A percentile compares a stretch with the other conserved stretches of the same genome.
Conservation (phyloP, 2,797 vertebrate species). For the Emydoidea blandingii region DNA sequence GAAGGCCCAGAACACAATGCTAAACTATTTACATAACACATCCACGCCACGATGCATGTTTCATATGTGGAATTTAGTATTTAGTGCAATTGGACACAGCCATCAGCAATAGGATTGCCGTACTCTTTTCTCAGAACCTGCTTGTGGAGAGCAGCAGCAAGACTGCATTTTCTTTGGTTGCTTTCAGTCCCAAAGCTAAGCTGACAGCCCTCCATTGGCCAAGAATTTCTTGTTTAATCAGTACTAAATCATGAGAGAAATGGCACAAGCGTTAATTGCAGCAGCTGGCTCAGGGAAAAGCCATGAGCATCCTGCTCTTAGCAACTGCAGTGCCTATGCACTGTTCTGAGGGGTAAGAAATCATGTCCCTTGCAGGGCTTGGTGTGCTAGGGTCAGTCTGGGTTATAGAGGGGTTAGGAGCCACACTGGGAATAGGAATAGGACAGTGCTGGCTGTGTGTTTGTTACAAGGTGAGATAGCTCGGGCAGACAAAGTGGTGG, state of each 20-base stretch:
- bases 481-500: background rate
- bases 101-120: background rate
- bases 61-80: background rate
- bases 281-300: background rate
- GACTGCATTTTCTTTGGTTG: background rate
- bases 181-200: background rate
- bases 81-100: background rate
- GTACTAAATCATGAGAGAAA: background rate
- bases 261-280: background rate
- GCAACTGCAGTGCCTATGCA: background rate
- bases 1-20: background rate
- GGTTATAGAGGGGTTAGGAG: background rate
- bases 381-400: background rate
- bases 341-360: background rate
- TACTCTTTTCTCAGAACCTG: background rate
- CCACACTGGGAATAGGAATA: background rate
- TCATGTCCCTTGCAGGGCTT: background rate
- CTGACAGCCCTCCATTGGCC: background rate
- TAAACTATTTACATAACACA: background rate
- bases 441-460: background rate
- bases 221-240: background rate
- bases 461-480: background rate
- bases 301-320: background rate
- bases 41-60: rapidly evolving
- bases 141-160: background rate